Percentiles rank a stretch among this genome's conserved stretches.
Evolutionary conservation across 2,113 vertebrate species (phyloP).

Genomic region (Gymnocephalus cernua): DNA sequence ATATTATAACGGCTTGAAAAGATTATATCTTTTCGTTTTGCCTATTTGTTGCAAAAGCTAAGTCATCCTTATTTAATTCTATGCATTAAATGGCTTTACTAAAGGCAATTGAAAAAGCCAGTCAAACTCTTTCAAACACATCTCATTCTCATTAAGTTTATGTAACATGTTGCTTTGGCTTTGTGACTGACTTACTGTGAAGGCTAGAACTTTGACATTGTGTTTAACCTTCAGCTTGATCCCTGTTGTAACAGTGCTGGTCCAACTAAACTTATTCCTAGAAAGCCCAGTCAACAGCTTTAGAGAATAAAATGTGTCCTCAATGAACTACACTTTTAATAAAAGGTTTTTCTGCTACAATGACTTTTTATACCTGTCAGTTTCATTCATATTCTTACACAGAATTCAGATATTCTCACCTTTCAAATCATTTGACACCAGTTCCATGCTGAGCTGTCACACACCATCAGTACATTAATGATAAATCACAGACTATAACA

Average conservation of each 20-base stretch:
- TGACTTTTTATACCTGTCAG: not conserved
- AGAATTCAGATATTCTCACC: not conserved
- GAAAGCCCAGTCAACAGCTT: not conserved
- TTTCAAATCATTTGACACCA: conserved; percentile 1
- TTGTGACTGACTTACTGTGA: not conserved
- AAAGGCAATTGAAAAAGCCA: not conserved
- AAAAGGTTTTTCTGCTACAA: not conserved
- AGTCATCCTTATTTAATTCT: not conserved
- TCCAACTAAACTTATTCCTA: not conserved
- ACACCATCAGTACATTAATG: not conserved
- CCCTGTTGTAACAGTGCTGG: not conserved
- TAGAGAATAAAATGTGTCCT: not conserved
- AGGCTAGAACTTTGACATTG: conserved; percentile 13
- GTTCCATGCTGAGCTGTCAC: not conserved
- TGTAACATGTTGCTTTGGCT: not conserved
- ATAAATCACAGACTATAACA: not conserved
- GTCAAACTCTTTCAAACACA: not conserved
- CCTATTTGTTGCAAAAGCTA: not conserved
- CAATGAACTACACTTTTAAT: not conserved
- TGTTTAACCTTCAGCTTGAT: conserved; percentile 21
- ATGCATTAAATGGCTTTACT: not conserved
- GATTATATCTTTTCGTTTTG: not conserved
- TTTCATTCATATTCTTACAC: not conserved
- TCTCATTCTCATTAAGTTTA: not conserved
- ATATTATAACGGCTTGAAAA: conserved; percentile 34